Evolutionary conservation across 2,888 invertebrate genomes (phyloP), one percentile per base, ranked within the genome.

Genomic region (Hesperia comma): DNA sequence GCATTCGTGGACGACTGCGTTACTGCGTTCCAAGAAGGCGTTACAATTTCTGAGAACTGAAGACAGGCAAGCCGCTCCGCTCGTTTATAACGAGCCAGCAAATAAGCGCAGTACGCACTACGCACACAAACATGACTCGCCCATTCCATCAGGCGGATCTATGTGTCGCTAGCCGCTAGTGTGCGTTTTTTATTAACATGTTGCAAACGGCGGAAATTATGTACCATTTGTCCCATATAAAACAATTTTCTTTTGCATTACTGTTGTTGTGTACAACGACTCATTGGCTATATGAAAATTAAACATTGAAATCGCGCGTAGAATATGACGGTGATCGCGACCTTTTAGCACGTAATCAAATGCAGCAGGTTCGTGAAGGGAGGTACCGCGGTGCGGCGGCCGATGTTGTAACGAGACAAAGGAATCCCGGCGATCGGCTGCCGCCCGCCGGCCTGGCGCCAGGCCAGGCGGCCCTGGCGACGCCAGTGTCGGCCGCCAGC

Each of bases 401-500:
- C 46, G 43, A 51, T 66, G 68, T 67, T 84, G 82, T 87, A 86
- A 87, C 86, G 88, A 92, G 87, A 92, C 92, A 92, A 92, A 92
- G 92, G 92, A 92, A 92, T 92, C 92, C 92, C 92, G 88, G 82
- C 84, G 85, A 77, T 79, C 81, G 85, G 85, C 87, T 81, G 91
- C 89, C 89, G 88, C 88, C 90, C 92, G 92, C 92, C 92, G 81
- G 90, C 90, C 92, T 92, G 92, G 92, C 92, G 92, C 91, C 92
- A 82, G 79, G 91, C 92, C 92, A 91, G 90, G 84, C 90, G 90
- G 88, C 90, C 90, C 88, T 89, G 89, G 89, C 87, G 90, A 87
- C 90, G 88, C 85, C 86, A 81, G 77, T 77, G 77, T 76, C 78
- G 82, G 73, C 76, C 66, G 66, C 77, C 75, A 81, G 83, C 83